Evolutionary conservation across 2,888 invertebrate genomes (phyloP), one percentile per base, ranked within the genome.

Genomic region (Trilocha varians): DNA sequence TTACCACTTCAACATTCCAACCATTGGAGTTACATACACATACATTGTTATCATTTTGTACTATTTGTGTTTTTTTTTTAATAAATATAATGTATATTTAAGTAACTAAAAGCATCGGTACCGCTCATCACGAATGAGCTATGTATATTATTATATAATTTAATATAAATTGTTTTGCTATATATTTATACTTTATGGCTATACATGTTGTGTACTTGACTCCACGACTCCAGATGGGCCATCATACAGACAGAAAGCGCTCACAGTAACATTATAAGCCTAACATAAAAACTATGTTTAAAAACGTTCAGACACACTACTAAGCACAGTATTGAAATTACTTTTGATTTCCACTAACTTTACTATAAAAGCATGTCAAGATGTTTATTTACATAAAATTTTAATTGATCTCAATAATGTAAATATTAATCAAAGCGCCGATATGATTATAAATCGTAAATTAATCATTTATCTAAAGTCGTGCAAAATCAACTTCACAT

Each of bases 1-100:
- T 40, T 25, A 25, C 8, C 25, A 25, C 25, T 25, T 4, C 25
- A 25, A 25, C 25, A 25, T 25, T 5, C 25, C 25, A 25, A 25
- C 36, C 46, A 37, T 37, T 32, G 3, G 47, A 42, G 51, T 42
- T 42, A 46, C 42, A 43, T 38, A 40, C 25, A 25, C 25, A 25
- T 25, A 25, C 25, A 38, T 39, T 41, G 45, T 46, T 46, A 40
- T 41, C 32, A 42, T 48, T 39, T 49, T 50, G 39, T 39, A 47
- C 34, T 45, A 52, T 43, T 44, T 40, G 13, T 25, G n/a, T 17
- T 34, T 25, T 25, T 25, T 25, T 25, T 25, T 25, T 25, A 9
- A 11, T 25, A 25, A 9, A 25, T 25, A 25, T 9, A 25, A 25
- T 25, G 25, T 25, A 25, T 25, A 25, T 25, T 36, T 45, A 45